Conservation (phyloP, 2,113 vertebrate genomes). For the Nyctereutes procyonoides region DNA sequence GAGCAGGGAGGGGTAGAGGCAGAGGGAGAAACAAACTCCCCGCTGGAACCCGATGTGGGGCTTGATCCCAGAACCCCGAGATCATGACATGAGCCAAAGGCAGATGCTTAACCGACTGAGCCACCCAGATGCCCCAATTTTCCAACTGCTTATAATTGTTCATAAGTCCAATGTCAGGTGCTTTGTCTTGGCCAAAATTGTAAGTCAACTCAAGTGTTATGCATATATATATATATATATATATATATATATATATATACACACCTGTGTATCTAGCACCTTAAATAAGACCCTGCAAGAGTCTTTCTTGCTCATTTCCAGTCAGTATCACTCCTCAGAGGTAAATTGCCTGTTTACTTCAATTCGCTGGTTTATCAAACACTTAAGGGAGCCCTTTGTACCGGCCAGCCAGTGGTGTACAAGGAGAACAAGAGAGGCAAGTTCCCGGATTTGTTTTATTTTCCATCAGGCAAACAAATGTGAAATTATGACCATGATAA, state of each 20-base stretch:
- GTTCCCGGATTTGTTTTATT: background rate
- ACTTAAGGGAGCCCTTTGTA: background rate
- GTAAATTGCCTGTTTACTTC: background rate
- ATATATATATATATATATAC: background rate
- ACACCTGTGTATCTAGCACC: background rate
- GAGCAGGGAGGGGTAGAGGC: no score
- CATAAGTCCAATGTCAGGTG: background rate
- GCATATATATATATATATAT: background rate
- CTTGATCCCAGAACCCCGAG: no score
- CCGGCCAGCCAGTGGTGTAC: background rate
- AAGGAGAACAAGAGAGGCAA: background rate
- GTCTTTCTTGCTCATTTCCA: background rate
- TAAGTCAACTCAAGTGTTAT: background rate
- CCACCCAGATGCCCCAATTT: background rate
- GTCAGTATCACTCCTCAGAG: background rate
- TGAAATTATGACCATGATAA: background rate
- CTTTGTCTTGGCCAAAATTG: background rate
- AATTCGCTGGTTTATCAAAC: background rate
- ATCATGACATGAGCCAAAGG: no score
- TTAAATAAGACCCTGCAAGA: background rate
- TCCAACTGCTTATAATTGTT: background rate
- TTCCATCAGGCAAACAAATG: background rate
- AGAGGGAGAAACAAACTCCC: no score
- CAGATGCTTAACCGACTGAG: no score
- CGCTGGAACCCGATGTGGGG: no score